Conservation (phyloP, 1,140 invertebrate genomes). For the Cydia fagiglandana region DNA sequence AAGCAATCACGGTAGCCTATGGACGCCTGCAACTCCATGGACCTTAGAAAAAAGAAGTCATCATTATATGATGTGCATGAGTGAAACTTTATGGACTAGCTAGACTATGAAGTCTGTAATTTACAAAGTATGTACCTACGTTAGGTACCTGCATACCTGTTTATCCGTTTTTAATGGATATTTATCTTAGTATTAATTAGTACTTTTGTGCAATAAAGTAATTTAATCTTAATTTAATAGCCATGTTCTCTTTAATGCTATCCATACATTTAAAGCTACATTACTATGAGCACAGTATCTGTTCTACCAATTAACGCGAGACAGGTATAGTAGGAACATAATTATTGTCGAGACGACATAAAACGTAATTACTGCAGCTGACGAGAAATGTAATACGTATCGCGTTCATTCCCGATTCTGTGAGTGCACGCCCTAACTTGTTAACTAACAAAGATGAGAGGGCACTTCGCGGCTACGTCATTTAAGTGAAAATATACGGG, state of each 20-base stretch:
- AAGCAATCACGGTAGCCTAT: no score
- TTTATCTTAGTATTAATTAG: not conserved
- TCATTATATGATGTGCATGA: not conserved
- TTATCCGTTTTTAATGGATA: conserved; percentile 3
- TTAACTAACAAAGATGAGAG: conserved; percentile 56
- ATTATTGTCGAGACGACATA: conserved; percentile 32
- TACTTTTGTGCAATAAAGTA: not conserved
- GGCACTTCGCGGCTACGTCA: conserved; percentile 64
- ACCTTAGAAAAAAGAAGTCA: not conserved
- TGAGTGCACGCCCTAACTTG: conserved; percentile 30
- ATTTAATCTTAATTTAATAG: conserved; percentile 15
- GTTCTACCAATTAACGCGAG: conserved; percentile 29
- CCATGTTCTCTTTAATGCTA: conserved; percentile 11
- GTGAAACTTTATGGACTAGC: not conserved
- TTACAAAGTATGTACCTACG: not conserved
- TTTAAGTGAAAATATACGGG: conserved; percentile 78
- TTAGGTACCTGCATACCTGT: not conserved
- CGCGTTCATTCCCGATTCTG: conserved; percentile 27
- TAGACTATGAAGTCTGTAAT: not conserved
- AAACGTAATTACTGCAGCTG: conserved; percentile 32
- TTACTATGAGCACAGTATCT: conserved; percentile 24
- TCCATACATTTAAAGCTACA: conserved; percentile 24
- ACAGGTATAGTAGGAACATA: conserved; percentile 29
- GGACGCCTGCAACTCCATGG: not conserved
- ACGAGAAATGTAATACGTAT: conserved; percentile 30